Evolutionary conservation across 2,888 invertebrate genomes (phyloP), one percentile per base, ranked within the genome.

Genomic region (Andrena trimmerana): DNA sequence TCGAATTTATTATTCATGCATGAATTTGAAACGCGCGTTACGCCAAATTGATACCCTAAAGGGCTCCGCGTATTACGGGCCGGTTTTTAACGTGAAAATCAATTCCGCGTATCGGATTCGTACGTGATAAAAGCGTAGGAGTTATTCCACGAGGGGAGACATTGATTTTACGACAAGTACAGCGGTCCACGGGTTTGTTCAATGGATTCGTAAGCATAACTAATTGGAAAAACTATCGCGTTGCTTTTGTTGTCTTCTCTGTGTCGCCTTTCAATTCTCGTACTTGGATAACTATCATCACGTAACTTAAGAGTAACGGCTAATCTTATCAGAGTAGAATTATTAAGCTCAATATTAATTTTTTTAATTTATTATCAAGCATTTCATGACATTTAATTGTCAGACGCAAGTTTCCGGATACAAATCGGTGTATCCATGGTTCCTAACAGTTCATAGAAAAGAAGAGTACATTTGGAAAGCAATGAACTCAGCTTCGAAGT

Each of bases 1-100:
- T 77, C 76, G 77, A 66, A 86, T 88, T 84, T 88, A 88, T 88
- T 88, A 88, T 86, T 88, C 87, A 88, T 88, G 86, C 84, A 86
- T 87, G 87, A 85, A 87, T 87, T 85, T 65, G 86, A 81, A 81
- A 86, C 86, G 78, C 84, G 67, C 86, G 81, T 83, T 82, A 83
- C 74, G 71, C 76, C 69, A 86, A 86, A 88, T 88, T 81, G 84
- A 57, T 83, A 72, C 62, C 88, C 88, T 78, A 76, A 84, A 84
- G 85, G 75, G 50, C 54, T 50, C 65, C 59, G 74, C 81, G 77
- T 79, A 83, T 87, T 83, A 73, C 77, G 72, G 70, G 63, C 52
- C 33, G 67, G 85, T 80, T 86, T 80, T 80, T 78, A 84, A 82
- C 79, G 59, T 48, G 79, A 70, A 80, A 86, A 86, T 82, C 80